Evolutionary conservation across 2,797 vertebrate species (phyloP), one percentile per base, ranked within the genome.

Genomic region (Lophotriccus pileatus): DNA sequence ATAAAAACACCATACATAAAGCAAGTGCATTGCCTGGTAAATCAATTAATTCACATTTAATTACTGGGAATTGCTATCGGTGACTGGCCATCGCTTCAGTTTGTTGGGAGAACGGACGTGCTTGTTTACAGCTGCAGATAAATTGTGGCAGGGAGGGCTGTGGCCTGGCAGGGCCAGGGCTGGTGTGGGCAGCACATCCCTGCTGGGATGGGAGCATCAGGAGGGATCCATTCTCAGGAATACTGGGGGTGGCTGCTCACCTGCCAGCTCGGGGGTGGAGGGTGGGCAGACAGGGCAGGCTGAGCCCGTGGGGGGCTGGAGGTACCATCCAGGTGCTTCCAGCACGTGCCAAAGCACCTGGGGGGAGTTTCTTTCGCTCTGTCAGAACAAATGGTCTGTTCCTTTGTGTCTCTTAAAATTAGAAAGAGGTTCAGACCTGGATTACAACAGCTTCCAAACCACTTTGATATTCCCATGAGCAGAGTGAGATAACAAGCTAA

Each of bases 11-110:
- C 84, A 58, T 78, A 43, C 30, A 89, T 66, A 95, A 83, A 87
- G 89, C 41, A 27, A 85, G 58, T 6, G 68, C 53, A 5, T 66
- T 24, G 8, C 84, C 89, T 11, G 4, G 81, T 55, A 53, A 90
- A 89, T 93, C 94, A 89, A 80, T 92, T 94, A 83, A 93, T 93
- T 94, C 55, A 12, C 37, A 6, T 89, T 68, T 95, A 95, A 87
- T 94, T 87, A 53, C 93, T 70, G 78, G 63, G 56, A 90, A 76
- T 60, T 59, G 25, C 88, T 89, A 4, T 39, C 2, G 1, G 81
- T 58, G 73, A 9, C 47, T 68, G 86, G 78, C 74, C 75, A 21
- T 53, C 0, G 2, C 63, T 90, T 39, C 66, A 10, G 3, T 83
- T 44, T 58, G 58, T 55, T 92, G 37, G 4, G 41, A 9, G 72